Percentiles rank a stretch among this genome's conserved stretches.
phyloP scores from a whole-genome alignment of 2,113 vertebrate genomes.

The Ciconia maguari region DNA sequence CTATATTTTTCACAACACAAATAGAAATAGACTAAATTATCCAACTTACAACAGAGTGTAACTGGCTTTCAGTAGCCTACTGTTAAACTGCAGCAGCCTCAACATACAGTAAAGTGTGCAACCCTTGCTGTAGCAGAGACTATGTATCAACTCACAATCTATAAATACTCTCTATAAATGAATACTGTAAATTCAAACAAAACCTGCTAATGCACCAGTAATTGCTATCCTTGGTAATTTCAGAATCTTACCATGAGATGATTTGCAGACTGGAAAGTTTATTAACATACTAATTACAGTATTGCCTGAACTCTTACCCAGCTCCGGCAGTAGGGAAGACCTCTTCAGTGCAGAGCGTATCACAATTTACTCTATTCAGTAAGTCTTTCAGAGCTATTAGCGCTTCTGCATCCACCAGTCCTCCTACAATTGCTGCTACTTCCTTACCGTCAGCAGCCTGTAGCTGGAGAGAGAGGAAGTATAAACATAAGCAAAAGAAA shows the following conservation, averaged over 20 bases:
- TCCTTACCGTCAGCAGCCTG: constrained; percentile 84
- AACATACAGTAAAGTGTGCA: background rate
- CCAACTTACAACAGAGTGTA: background rate
- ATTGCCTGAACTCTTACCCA: constrained; percentile 77
- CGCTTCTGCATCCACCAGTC: constrained; percentile 92
- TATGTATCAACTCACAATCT: background rate
- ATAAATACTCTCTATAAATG: background rate
- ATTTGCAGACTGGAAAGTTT: background rate
- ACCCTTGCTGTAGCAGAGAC: background rate
- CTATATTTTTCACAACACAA: background rate
- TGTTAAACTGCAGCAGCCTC: background rate
- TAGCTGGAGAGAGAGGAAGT: constrained; percentile 75
- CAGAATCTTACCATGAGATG: background rate
- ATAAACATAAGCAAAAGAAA: background rate
- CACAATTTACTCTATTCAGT: constrained; percentile 88
- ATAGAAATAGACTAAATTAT: background rate
- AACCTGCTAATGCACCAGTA: background rate
- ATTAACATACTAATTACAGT: background rate
- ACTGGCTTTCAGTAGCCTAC: background rate
- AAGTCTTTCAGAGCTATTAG: constrained; percentile 92
- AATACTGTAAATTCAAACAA: background rate
- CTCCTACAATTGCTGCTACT: constrained; percentile 89
- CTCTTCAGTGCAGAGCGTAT: constrained; percentile 94
- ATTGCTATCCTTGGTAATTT: background rate
- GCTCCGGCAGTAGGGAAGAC: constrained; percentile 90